phyloP scores from a whole-genome alignment of 2,888 invertebrate species.

The Drosophila mercatorum region DNA sequence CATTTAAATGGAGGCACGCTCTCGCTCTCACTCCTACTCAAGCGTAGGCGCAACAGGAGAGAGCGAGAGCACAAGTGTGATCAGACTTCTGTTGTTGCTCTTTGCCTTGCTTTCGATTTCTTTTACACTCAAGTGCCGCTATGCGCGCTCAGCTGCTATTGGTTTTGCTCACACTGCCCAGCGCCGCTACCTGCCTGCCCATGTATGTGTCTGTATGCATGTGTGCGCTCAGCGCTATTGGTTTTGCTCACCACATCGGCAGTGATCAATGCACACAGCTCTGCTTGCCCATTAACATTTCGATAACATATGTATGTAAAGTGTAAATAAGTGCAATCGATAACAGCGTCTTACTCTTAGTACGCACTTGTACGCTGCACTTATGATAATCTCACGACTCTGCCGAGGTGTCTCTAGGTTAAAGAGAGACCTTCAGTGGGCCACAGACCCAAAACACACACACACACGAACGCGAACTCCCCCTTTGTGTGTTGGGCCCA shows the following conservation, averaged over 20 bases:
- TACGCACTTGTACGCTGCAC: background rate
- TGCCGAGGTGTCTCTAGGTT: conserved; percentile 52
- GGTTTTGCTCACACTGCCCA: no score
- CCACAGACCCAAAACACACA: conserved; percentile 41
- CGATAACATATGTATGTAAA: background rate
- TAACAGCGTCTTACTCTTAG: conserved; percentile 5
- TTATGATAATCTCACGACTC: conserved; percentile 37
- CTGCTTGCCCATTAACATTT: background rate
- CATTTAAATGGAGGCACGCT: background rate
- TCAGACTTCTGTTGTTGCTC: background rate
- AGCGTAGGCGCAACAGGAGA: background rate
- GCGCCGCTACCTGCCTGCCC: background rate
- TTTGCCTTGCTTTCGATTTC: background rate
- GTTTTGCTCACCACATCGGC: background rate
- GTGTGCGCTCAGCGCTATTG: background rate
- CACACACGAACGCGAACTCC: conserved; percentile 2
- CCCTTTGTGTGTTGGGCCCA: conserved; percentile 41
- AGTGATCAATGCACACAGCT: background rate
- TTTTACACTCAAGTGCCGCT: background rate
- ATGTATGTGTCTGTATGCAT: background rate
- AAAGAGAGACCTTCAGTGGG: conserved; percentile 47
- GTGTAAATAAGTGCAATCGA: conserved; percentile 14
- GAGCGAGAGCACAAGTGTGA: background rate
- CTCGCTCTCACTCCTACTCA: background rate
- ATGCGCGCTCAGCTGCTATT: no score